A percentile compares a stretch with the other conserved stretches of the same genome.
Evolutionary conservation across 2,888 invertebrate genomes (phyloP).

Genomic region (Athripsodes cinereus): DNA sequence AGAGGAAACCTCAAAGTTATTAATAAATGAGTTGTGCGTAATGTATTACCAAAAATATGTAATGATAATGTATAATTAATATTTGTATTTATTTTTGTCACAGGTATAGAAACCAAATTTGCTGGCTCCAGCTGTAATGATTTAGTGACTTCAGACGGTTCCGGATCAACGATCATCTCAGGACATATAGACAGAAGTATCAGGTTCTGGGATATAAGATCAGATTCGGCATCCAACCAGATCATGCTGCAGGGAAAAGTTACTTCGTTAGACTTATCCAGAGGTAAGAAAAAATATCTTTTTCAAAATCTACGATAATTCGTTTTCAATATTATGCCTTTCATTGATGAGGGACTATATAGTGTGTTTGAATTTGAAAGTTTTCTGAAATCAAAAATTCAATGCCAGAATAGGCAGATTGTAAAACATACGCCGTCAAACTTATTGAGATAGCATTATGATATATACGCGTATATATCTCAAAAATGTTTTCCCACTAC

Average conservation of each 20-base stretch:
- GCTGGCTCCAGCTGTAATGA: conserved; percentile 97
- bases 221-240: conserved; percentile 74
- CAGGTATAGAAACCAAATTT: conserved; percentile 86
- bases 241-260: conserved; percentile 88
- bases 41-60: too few species aligned
- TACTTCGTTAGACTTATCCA: conserved; percentile 88
- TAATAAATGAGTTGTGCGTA: too few species aligned
- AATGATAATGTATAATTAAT: too few species aligned
- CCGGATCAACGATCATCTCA: conserved; percentile 87
- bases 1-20: too few species aligned
- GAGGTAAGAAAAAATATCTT: conserved; percentile 72
- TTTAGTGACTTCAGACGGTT: conserved; percentile 82
- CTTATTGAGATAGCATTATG: too few species aligned
- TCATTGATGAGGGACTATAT: too few species aligned
- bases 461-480: too few species aligned
- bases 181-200: conserved; percentile 98
- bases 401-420: too few species aligned
- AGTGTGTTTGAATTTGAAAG: too few species aligned
- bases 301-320: background rate
- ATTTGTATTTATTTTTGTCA: background rate
- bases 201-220: conserved; percentile 94
- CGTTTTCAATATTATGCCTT: background rate
- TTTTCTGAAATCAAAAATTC: too few species aligned
- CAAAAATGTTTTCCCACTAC: too few species aligned
- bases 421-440: too few species aligned